phyloP scores from a whole-genome alignment of 2,888 invertebrate species.

The Drosophila kokeensis region DNA sequence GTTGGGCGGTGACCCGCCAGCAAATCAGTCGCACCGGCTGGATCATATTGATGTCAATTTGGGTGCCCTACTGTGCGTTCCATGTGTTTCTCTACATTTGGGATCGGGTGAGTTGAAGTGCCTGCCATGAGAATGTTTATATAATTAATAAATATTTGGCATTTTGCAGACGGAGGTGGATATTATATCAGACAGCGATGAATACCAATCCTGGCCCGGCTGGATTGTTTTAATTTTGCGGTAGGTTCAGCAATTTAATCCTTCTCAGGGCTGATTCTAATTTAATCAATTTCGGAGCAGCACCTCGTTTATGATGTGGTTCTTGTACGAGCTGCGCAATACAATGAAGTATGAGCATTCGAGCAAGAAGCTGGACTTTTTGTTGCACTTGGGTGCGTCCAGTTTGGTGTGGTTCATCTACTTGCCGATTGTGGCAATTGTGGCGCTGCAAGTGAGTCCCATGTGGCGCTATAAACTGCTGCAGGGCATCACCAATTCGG shows the following conservation, averaged over 20 bases:
- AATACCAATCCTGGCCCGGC: constrained; percentile 99
- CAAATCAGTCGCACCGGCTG: constrained; percentile 94
- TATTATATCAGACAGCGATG: constrained; percentile 97
- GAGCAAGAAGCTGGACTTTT: constrained; percentile 94
- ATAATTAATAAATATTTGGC: not conserved
- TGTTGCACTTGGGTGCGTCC: constrained; percentile 98
- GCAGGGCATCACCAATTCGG: constrained; percentile 97
- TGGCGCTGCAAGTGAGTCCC: constrained; percentile 96
- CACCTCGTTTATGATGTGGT: constrained; percentile 94
- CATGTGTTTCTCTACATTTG: constrained; percentile 97
- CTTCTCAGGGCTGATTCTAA: not conserved
- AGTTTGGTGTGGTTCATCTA: constrained; percentile 99
- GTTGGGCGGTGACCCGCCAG: constrained; percentile 97
- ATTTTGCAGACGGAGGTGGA: constrained; percentile 95
- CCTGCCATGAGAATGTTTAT: not conserved
- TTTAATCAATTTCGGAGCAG: constrained; percentile 82
- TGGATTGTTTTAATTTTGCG: constrained; percentile 95
- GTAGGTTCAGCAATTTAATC: constrained; percentile 54
- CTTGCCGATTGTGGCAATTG: constrained; percentile 96
- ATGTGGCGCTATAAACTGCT: constrained; percentile 98
- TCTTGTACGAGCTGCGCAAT: constrained; percentile 90
- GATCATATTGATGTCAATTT: constrained; percentile 87
- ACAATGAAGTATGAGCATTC: constrained; percentile 93
- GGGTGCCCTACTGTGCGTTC: constrained; percentile 96
- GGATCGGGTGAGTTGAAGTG: constrained; percentile 92